Evolutionary conservation across 1,140 invertebrate species (phyloP).

Genomic region (Polypedilum pembai): DNA sequence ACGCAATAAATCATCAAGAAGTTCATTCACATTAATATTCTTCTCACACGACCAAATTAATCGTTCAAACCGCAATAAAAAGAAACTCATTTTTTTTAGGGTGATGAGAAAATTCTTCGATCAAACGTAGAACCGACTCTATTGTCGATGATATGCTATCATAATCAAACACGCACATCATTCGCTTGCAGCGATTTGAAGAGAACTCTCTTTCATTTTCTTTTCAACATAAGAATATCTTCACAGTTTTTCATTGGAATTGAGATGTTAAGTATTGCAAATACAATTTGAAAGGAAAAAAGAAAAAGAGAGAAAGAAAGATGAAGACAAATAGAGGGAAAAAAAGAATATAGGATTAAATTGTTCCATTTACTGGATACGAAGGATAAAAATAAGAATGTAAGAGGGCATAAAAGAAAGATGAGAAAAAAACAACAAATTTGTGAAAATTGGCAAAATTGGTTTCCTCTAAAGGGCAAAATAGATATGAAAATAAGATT

Average conservation of each 20-base stretch:
- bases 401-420: neutral
- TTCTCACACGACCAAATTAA: too few relatives aligned
- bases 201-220: neutral
- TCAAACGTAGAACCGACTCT: neutral
- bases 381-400: neutral
- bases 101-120: neutral
- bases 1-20: too few relatives aligned
- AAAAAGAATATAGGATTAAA: neutral
- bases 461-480: neutral
- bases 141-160: conserved; percentile 5
- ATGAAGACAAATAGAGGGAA: neutral
- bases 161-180: conserved; percentile 16
- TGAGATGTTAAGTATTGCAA: too few relatives aligned
- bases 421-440: neutral
- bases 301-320: neutral
- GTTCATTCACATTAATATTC: too few relatives aligned
- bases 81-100: too few relatives aligned
- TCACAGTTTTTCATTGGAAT: too few relatives aligned
- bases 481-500: neutral
- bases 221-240: too few relatives aligned
- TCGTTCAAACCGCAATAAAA: too few relatives aligned
- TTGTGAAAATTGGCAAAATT: too few relatives aligned
- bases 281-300: neutral
- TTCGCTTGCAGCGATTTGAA: neutral
- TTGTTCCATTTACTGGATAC: neutral